Conservation (phyloP, 2,113 vertebrate genomes). For the Prunella himalayana region DNA sequence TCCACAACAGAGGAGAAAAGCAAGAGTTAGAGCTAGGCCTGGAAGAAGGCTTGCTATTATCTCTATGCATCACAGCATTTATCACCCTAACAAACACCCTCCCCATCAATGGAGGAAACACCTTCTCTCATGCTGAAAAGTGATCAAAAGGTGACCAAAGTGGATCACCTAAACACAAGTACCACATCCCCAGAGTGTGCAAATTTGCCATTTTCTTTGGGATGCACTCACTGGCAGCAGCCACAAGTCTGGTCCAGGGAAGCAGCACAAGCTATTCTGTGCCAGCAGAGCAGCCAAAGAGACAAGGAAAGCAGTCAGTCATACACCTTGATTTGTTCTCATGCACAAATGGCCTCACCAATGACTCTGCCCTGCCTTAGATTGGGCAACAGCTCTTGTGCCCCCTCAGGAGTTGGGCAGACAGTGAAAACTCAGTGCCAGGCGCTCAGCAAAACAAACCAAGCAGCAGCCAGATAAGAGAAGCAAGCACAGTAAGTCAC, state of each 20-base stretch:
- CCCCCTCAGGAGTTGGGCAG: rapidly evolving
- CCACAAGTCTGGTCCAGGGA: not conserved
- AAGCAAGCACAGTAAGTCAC: not conserved
- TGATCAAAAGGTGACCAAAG: not conserved
- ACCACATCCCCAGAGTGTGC: rapidly evolving
- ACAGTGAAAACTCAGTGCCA: not conserved
- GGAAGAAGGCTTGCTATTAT: not conserved
- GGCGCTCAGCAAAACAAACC: not conserved
- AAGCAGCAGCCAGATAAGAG: not conserved
- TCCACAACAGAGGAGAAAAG: not conserved
- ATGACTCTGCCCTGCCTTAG: not conserved
- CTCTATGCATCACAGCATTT: not conserved
- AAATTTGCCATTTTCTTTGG: not conserved
- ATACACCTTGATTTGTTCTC: not conserved
- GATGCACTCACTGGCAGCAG: not conserved
- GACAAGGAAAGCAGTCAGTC: not conserved
- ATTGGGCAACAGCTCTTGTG: not conserved
- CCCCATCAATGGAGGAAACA: not conserved
- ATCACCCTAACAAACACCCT: not conserved
- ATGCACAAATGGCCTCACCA: rapidly evolving
- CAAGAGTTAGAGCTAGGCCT: not conserved
- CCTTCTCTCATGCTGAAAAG: not conserved
- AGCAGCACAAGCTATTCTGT: not conserved
- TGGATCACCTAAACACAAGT: not conserved
- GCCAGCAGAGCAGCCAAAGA: rapidly evolving